Evolutionary conservation across 2,888 invertebrate species (phyloP), one percentile per base, ranked within the genome.

Genomic region (Thecocarcelia acutangulata): DNA sequence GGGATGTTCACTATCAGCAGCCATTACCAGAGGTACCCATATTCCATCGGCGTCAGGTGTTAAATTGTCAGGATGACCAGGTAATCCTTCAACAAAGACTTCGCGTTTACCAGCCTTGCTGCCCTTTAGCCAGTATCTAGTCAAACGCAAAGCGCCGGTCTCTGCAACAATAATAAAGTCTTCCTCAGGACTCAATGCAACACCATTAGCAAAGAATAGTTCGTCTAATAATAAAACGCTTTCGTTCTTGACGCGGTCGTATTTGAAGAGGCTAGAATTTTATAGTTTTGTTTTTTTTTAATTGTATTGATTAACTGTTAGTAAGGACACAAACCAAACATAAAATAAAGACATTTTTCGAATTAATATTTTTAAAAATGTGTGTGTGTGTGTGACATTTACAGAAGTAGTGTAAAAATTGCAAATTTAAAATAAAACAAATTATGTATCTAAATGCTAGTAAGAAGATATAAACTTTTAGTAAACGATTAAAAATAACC

Each of bases 191-290:
- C 97, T 96, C 0, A 98, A 87, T 64, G 93, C 94, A 24, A 99
- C 90, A 15, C 98, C 98, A 90, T 99, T 99, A 0, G 98, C 93
- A 90, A 98, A 97, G 90, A 93, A 94, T 0, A 99, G 87, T 58
- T 95, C 93, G 82, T 95, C 93, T 0, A 96, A 87, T 33, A 98
- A 90, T 2, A 97, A 95, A 87, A 92, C 93, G 87, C 95, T 96
- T 84, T 93, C 92, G 87, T 96, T 96, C 80, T 94, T 96, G 63
- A 93, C 93, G 0, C 96, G 94, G 89, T 97, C 93, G 89, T 96
- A 97, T 87, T 94, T 93, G 74, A 98, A 92, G 56, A 98, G 91
- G 88, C 98, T 97, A 66, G 1, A 83, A 79, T 33, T 52, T 24
- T 63, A 50, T 21, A 37, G 19, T n/a, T n/a, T n/a, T 52, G 17